Percentiles rank a stretch among this genome's conserved stretches.
Evolutionary conservation across 2,113 vertebrate species (phyloP).

Genomic region (Sinocyclocheilus rhinocerous): DNA sequence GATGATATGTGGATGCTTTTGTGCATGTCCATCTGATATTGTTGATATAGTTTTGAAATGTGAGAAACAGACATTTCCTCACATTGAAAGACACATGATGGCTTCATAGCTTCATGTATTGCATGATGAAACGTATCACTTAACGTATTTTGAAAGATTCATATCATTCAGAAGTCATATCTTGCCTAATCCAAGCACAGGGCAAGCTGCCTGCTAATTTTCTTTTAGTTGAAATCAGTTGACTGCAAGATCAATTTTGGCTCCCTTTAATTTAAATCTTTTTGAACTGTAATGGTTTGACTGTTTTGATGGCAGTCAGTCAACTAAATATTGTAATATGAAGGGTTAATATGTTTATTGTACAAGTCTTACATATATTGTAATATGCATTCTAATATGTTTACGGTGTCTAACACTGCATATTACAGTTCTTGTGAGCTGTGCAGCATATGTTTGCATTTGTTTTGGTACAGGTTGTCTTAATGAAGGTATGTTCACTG

Average conservation of each 20-base stretch:
- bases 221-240: not conserved
- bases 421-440: not conserved
- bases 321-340: not conserved
- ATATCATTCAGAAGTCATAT: not conserved
- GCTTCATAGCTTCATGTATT: not conserved
- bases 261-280: not conserved
- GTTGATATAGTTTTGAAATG: not conserved
- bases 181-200: not conserved
- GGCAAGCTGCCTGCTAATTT: not conserved
- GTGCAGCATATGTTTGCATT: not conserved
- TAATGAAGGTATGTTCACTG: conserved; percentile 37
- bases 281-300: not conserved
- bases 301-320: not conserved
- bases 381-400: too few species aligned
- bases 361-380: too few species aligned
- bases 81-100: not conserved
- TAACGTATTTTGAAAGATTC: not conserved
- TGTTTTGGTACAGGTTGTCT: not conserved
- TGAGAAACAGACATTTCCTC: not conserved
- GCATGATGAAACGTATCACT: not conserved
- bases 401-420: too few species aligned
- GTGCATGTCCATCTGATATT: not conserved
- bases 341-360: not conserved
- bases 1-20: not conserved
- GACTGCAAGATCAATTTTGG: not conserved